These are phyloP conservation scores for Natrix natrix DNA, from an alignment of 2,797 vertebrate species.

Conservation along the genomic window DNA sequence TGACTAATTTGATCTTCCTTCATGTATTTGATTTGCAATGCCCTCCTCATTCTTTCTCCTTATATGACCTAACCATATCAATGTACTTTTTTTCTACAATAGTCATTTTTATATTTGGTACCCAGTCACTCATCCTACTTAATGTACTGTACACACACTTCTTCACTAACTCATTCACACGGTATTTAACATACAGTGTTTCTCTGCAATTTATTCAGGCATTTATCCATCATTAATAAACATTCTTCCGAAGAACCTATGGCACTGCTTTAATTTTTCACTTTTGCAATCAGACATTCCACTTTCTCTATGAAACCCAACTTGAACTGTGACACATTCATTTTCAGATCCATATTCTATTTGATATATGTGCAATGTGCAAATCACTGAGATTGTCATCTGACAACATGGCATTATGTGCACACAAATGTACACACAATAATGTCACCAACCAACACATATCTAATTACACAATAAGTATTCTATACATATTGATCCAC, in stretches of 20 bases:
- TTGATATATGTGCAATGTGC: not conserved
- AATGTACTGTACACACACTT: not conserved
- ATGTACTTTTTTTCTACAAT: not conserved
- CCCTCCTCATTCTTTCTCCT: not conserved
- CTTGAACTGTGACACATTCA: not conserved
- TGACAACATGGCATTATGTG: not conserved
- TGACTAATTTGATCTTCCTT: not conserved
- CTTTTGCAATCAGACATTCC: not conserved
- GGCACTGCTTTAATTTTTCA: not conserved
- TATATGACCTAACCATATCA: not conserved
- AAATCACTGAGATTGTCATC: not conserved
- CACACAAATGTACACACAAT: not conserved
- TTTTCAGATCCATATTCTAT: not conserved
- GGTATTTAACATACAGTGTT: not conserved
- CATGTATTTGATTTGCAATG: not conserved
- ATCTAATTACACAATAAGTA: not conserved
- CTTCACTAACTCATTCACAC: not conserved
- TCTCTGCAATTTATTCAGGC: not conserved
- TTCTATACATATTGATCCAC: not conserved
- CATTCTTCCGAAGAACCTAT: not conserved
- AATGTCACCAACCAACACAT: not conserved
- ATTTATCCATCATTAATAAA: not conserved
- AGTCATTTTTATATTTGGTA: not conserved
- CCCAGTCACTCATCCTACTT: not conserved
- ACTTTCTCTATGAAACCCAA: not conserved